These are phyloP conservation scores for Lagenorhynchus albirostris DNA, from an alignment of 2,113 vertebrate genomes.

Conservation along the genomic window DNA sequence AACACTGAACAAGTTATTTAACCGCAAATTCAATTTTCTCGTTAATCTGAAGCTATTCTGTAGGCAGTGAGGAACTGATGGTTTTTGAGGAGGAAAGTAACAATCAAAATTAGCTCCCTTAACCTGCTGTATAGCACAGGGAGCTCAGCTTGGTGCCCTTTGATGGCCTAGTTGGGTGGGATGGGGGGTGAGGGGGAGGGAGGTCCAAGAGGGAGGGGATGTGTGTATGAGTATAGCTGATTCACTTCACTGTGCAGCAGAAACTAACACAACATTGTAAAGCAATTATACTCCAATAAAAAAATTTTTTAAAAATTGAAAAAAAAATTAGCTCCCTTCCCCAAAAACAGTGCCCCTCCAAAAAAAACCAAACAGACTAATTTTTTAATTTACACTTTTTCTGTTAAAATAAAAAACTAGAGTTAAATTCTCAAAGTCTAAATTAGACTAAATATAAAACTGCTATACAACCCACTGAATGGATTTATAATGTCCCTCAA, in stretches of 20 bases:
- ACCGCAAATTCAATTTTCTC: background rate
- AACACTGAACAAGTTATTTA: background rate
- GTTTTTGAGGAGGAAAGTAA: conserved; percentile 17
- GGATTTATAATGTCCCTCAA: conserved; percentile 47
- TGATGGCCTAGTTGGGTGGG: no score
- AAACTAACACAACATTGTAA: no score
- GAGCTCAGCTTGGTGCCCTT: no score
- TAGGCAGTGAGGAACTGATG: background rate
- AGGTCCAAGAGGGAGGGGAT: no score
- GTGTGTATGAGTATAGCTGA: no score
- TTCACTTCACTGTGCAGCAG: no score
- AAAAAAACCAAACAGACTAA: background rate
- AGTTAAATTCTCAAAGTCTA: conserved; percentile 57
- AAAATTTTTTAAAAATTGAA: no score
- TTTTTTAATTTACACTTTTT: conserved; percentile 53
- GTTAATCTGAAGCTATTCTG: background rate
- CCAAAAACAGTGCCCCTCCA: background rate
- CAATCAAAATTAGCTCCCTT: background rate
- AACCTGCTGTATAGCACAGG: no score
- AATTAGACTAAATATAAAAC: conserved; percentile 61
- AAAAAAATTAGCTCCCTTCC: background rate
- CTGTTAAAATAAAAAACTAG: conserved; percentile 59
- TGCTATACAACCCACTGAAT: conserved; percentile 42
- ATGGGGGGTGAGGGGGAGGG: no score
- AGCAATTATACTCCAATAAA: no score